Evolutionary conservation across 2,888 invertebrate genomes (phyloP), one percentile per base, ranked within the genome.

Genomic region (Yponomeuta evonymella): DNA sequence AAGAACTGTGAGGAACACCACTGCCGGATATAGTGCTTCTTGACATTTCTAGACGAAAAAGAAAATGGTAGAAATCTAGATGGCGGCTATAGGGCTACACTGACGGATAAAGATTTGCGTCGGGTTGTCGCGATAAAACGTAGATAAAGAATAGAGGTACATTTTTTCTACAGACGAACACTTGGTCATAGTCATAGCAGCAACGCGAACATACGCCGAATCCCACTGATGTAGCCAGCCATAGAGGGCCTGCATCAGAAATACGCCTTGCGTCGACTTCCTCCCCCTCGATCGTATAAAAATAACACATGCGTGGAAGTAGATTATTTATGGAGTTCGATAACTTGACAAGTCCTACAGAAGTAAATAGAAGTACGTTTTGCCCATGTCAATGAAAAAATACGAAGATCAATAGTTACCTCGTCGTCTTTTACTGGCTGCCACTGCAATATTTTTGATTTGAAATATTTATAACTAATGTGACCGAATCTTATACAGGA

Each of bases 401-500:
- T 12, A 5, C 8, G 43, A 6, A 43, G 43, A 43, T 43, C 43
- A 15, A 48, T 68, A 71, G 76, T 77, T 81, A 93, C 94, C 83
- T 90, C 86, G 75, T 93, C 93, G 11, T 93, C 89, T 67, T 87
- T 83, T 74, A 94, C 86, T 48, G 90, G 89, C 75, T 87, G 88
- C 94, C 94, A 94, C 72, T 89, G 87, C 72, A 94, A 83, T 76
- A 94, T 92, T 82, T 92, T 91, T 74, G 90, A 88, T 78, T 89
- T 89, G 77, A 94, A 94, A 81, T 92, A 94, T 81, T 93, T 92
- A 73, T 88, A 91, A 74, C 91, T 93, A 78, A 95, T 93, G 69
- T 94, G 93, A 48, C 95, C 95, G 81, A 95, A 94, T 73, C 96
- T 93, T 58, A 95, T 92, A 78, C 94, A 95, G 68, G 93, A 89